Conservation (phyloP, 2,888 invertebrate species). For the Drosophila demipolita region DNA sequence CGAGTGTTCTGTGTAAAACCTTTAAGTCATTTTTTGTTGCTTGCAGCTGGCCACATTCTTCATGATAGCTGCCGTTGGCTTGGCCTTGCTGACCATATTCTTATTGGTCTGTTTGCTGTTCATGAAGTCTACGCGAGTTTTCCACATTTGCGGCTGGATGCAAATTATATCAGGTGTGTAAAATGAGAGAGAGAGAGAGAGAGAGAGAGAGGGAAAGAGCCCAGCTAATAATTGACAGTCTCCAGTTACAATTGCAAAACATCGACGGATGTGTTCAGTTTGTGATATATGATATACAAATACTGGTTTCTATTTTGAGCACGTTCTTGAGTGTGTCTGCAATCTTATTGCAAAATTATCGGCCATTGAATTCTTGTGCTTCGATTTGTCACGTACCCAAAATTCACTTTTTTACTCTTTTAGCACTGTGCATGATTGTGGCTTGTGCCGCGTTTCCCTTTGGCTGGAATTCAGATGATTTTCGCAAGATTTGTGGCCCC, state of each 20-base stretch:
- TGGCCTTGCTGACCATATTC: constrained; percentile 94
- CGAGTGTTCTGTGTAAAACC: not conserved
- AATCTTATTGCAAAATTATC: constrained; percentile 34
- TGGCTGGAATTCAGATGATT: constrained; percentile 94
- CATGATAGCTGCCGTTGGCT: constrained; percentile 93
- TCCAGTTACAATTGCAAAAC: constrained; percentile 25
- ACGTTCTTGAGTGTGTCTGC: constrained; percentile 42
- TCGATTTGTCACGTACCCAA: constrained; percentile 48
- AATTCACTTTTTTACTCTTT: constrained; percentile 39
- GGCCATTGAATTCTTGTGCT: constrained; percentile 28
- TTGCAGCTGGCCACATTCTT: constrained; percentile 92
- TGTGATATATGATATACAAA: constrained; percentile 32
- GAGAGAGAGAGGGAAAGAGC: not conserved
- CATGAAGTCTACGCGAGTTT: constrained; percentile 95
- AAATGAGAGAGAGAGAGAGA: not conserved
- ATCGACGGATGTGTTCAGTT: constrained; percentile 33
- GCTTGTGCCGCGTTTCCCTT: constrained; percentile 96
- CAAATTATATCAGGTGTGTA: constrained; percentile 96
- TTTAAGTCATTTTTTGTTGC: constrained; percentile 18
- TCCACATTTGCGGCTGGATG: constrained; percentile 97
- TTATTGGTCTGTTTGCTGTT: constrained; percentile 97
- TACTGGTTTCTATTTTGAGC: constrained; percentile 32
- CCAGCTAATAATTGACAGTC: constrained; percentile 19
- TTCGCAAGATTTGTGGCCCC: constrained; percentile 94
- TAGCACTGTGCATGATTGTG: constrained; percentile 94